Percentiles rank a stretch among this genome's conserved stretches.
phyloP scores from a whole-genome alignment of 2,888 invertebrate genomes.

The Formica aserva region DNA sequence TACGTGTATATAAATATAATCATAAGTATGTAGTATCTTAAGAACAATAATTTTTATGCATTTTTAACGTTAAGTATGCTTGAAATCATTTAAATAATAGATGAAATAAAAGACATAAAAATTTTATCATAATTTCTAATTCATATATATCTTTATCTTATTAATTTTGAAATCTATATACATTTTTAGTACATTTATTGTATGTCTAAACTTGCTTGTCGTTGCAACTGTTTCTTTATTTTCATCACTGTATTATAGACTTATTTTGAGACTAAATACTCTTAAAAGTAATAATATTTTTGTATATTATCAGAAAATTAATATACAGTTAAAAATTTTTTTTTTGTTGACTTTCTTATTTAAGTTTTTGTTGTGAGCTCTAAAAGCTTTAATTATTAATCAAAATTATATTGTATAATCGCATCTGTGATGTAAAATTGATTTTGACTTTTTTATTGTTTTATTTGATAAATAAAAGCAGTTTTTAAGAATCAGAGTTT shows the following conservation, averaged over 20 bases:
- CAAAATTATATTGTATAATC: not conserved
- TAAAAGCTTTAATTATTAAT: not conserved
- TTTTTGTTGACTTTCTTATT: not conserved
- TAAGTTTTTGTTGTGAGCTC: not conserved
- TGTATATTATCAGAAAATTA: not conserved
- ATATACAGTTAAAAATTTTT: not conserved
- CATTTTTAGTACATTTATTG: not conserved
- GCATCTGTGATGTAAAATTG: not conserved
- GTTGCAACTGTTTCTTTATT: not conserved
- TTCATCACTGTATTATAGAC: not conserved
- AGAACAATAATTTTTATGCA: not conserved
- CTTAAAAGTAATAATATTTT: not conserved
- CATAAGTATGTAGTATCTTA: not conserved
- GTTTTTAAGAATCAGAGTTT: not conserved
- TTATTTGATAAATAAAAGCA: not conserved
- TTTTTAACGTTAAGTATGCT: not conserved
- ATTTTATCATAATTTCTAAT: not conserved
- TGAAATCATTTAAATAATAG: not conserved
- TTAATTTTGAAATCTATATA: not conserved
- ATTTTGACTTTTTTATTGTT: not conserved
- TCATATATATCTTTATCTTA: not conserved
- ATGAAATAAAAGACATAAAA: not conserved
- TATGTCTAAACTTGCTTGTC: not conserved
- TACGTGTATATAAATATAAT: not conserved
- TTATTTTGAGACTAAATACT: constrained; percentile 1